Evolutionary conservation across 2,113 vertebrate genomes (phyloP).

Genomic region (Datnioides undecimradiatus): DNA sequence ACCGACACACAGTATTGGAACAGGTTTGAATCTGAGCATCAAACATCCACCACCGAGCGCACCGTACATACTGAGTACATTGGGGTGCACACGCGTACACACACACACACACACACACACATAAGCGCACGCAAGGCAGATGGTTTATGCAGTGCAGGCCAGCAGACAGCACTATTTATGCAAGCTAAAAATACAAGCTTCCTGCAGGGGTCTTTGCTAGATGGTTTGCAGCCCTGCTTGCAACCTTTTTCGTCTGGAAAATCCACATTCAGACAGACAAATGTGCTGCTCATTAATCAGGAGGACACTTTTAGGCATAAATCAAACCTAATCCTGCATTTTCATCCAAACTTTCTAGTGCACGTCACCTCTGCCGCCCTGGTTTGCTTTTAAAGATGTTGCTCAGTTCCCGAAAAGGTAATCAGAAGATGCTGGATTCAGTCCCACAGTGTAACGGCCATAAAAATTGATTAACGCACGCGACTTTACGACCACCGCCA

Average conservation of each 20-base stretch:
- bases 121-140: constrained; percentile 38
- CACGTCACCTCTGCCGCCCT: neutral
- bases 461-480: constrained; percentile 46
- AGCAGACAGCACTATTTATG: constrained; percentile 65
- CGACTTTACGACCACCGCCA: constrained; percentile 21
- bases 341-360: constrained; percentile 16
- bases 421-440: constrained; percentile 37
- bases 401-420: constrained; percentile 15
- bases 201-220: constrained; percentile 43
- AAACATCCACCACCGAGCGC: constrained; percentile 71
- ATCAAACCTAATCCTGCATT: neutral
- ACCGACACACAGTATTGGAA: constrained; percentile 69
- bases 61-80: constrained; percentile 35
- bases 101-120: constrained; percentile 33
- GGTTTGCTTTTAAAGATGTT: neutral
- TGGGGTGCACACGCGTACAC: constrained; percentile 26
- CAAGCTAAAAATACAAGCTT: constrained; percentile 66
- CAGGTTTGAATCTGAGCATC: constrained; percentile 77
- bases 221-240: constrained; percentile 21
- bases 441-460: constrained; percentile 39
- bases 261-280: constrained; percentile 5
- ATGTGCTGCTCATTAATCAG: neutral
- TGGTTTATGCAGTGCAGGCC: constrained; percentile 60
- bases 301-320: neutral
- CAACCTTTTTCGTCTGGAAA: constrained; percentile 16